Evolutionary conservation across 2,888 invertebrate species (phyloP).

Genomic region (Ceramica pisi): DNA sequence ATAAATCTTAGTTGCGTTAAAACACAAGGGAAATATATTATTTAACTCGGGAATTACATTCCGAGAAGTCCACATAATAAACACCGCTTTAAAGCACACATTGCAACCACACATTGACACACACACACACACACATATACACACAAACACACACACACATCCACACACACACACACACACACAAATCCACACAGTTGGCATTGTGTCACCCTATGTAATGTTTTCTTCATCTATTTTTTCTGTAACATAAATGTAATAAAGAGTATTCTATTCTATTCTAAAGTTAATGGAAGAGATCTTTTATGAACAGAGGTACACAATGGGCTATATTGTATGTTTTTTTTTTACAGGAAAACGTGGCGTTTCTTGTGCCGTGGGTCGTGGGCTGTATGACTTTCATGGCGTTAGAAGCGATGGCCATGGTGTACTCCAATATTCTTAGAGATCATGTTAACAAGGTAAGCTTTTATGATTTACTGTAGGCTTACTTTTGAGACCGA

Average conservation of each 20-base stretch:
- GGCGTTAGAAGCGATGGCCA: constrained; percentile 95
- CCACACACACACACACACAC: no score
- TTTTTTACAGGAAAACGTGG: constrained; percentile 93
- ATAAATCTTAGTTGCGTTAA: constrained; percentile 6
- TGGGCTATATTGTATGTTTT: background rate
- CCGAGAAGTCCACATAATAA: background rate
- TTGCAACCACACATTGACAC: no score
- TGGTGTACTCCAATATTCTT: constrained; percentile 95
- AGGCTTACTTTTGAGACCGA: no score
- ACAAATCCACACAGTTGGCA: no score
- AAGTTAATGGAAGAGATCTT: constrained; percentile 1
- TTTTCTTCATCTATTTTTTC: no score
- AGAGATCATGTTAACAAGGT: constrained; percentile 96
- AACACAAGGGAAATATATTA: constrained; percentile 26
- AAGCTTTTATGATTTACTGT: constrained; percentile 71
- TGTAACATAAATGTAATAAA: no score
- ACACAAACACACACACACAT: no score
- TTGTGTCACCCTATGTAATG: no score
- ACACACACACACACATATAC: no score
- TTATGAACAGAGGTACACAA: no score
- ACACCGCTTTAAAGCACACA: background rate
- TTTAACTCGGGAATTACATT: background rate
- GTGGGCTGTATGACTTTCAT: constrained; percentile 95
- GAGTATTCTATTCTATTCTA: no score
- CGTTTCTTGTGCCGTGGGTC: constrained; percentile 94